phyloP scores from a whole-genome alignment of 1,140 invertebrate species.

The Trichonephila inaurata region DNA sequence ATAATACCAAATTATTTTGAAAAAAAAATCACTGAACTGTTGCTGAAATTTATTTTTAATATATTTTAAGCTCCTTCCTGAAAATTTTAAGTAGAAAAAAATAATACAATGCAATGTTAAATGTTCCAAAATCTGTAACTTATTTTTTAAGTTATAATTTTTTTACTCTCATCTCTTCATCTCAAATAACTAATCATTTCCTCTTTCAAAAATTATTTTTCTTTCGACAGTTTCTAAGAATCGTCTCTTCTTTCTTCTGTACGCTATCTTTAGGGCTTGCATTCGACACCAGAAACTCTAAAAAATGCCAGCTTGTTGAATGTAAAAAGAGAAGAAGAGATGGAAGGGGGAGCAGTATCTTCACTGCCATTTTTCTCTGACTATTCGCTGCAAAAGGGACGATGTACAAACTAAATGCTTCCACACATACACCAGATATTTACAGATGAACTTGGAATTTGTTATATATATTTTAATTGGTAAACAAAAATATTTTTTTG shows the following conservation, averaged over 20 bases:
- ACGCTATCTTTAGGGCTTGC: not conserved
- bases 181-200: not conserved
- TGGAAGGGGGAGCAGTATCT: not conserved
- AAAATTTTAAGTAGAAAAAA: not conserved
- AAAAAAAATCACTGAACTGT: too few relatives aligned
- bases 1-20: too few relatives aligned
- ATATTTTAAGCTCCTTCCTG: not conserved
- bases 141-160: not conserved
- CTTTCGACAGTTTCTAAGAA: not conserved
- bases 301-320: not conserved
- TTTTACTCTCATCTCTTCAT: not conserved
- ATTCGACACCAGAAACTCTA: not conserved
- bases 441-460: too few relatives aligned
- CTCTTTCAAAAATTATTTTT: not conserved
- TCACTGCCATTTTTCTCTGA: not conserved
- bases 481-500: too few relatives aligned
- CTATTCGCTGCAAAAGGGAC: not conserved
- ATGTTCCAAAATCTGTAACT: not conserved
- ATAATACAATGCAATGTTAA: too few relatives aligned
- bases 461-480: too few relatives aligned
- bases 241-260: not conserved
- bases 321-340: not conserved
- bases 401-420: not conserved
- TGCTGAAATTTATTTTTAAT: not conserved
- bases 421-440: too few relatives aligned